These are phyloP conservation scores for Scomber japonicus DNA, from an alignment of 2,113 vertebrate species.

Conservation along the genomic window DNA sequence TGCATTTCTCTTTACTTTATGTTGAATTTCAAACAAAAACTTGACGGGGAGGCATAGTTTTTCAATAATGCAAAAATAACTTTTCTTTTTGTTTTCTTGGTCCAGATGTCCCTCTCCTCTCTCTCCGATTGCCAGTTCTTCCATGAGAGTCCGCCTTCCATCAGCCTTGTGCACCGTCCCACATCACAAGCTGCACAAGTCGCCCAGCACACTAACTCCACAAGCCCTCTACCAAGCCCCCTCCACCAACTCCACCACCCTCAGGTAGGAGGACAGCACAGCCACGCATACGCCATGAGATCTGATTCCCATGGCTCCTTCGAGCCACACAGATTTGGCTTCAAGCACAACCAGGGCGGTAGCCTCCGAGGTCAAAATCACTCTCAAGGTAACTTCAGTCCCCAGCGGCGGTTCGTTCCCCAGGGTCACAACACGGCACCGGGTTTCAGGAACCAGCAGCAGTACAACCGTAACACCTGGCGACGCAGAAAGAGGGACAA, in stretches of 20 bases:
- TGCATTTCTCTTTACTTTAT: no score
- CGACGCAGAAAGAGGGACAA: slow-evolving; percentile 90
- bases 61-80: background rate
- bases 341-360: slow-evolving; percentile 74
- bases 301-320: slow-evolving; percentile 53
- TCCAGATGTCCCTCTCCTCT: slow-evolving; percentile 69
- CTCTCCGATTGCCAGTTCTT: slow-evolving; percentile 83
- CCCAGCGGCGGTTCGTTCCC: slow-evolving; percentile 58
- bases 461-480: slow-evolving; percentile 90
- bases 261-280: slow-evolving; percentile 69
- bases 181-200: slow-evolving; percentile 62
- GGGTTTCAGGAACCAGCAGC: slow-evolving; percentile 88
- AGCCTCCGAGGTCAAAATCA: slow-evolving; percentile 51
- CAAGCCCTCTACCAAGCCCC: slow-evolving; percentile 78
- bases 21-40: background rate
- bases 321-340: slow-evolving; percentile 57
- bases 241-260: slow-evolving; percentile 76
- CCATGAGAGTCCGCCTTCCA: slow-evolving; percentile 75
- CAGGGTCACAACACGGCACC: slow-evolving; percentile 78
- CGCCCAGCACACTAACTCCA: slow-evolving; percentile 70
- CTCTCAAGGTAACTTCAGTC: slow-evolving; percentile 61
- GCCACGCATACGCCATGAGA: slow-evolving; percentile 46
- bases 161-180: slow-evolving; percentile 78
- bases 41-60: background rate
- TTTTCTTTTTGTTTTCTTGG: slow-evolving; percentile 45